Percentiles rank a stretch among this genome's conserved stretches.
Evolutionary conservation across 2,888 invertebrate species (phyloP).

Genomic region (Blera fallax): DNA sequence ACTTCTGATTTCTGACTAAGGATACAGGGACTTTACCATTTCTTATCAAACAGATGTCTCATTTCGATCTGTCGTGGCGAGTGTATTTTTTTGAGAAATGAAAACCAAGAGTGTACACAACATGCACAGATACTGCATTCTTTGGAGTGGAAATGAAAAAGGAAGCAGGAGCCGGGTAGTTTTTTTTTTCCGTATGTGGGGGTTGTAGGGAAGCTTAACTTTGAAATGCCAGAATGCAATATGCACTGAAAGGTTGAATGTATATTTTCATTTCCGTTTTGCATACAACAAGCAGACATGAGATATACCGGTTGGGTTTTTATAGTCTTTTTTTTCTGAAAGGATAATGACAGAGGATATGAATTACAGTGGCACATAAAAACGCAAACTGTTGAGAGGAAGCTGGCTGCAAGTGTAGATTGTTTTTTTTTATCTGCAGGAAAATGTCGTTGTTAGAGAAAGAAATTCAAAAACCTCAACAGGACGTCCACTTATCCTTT

Average conservation of each 20-base stretch:
- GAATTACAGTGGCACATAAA: neutral
- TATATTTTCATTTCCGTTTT: slow-evolving; percentile 47
- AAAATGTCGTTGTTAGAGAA: too few species aligned
- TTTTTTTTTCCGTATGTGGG: neutral
- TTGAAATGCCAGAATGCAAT: slow-evolving; percentile 35
- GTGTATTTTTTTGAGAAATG: slow-evolving; percentile 43
- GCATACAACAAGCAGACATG: neutral
- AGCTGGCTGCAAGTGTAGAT: neutral
- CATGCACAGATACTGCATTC: slow-evolving; percentile 19
- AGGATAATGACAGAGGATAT: neutral
- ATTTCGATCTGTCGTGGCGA: slow-evolving; percentile 22
- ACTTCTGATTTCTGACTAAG: neutral
- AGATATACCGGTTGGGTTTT: neutral
- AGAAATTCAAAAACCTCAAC: too few species aligned
- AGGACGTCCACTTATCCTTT: too few species aligned
- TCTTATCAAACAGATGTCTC: slow-evolving; percentile 53
- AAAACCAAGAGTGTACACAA: neutral
- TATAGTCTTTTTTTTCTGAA: neutral
- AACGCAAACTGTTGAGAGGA: neutral
- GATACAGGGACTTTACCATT: slow-evolving; percentile 2
- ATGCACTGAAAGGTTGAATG: slow-evolving; percentile 48
- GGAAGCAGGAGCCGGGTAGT: slow-evolving; percentile 9
- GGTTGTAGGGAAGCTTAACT: neutral
- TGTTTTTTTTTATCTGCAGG: too few species aligned
- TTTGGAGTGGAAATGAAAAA: slow-evolving; percentile 36